phyloP scores from a whole-genome alignment of 2,888 invertebrate species.

The Mesodorylaimus sp. region DNA sequence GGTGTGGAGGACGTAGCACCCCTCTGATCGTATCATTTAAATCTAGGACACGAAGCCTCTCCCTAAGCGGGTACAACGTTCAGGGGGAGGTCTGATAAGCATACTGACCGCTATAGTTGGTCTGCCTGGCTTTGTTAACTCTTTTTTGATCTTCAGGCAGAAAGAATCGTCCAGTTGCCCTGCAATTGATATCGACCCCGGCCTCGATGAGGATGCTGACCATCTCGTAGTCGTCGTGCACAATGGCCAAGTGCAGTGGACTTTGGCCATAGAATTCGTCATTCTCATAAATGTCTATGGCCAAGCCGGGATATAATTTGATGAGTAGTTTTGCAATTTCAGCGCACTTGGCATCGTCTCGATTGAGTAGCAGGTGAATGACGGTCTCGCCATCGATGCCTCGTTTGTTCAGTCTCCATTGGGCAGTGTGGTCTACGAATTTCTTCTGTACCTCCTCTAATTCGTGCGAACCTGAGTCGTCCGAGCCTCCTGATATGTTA shows the following conservation, averaged over 20 bases:
- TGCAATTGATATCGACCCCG: slow-evolving; percentile 72
- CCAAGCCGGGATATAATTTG: slow-evolving; percentile 70
- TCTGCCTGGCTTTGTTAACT: slow-evolving; percentile 47
- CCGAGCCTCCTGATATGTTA: too few relatives aligned
- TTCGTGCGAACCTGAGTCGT: too few relatives aligned
- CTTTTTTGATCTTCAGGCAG: slow-evolving; percentile 79
- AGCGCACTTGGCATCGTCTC: slow-evolving; percentile 64
- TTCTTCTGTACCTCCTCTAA: not conserved
- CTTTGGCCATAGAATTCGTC: slow-evolving; percentile 71
- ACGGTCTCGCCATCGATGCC: slow-evolving; percentile 86
- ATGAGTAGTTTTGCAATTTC: slow-evolving; percentile 69
- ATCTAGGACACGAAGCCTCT: too few relatives aligned
- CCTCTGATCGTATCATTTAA: too few relatives aligned
- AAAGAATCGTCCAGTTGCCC: slow-evolving; percentile 86
- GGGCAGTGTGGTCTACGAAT: slow-evolving; percentile 45
- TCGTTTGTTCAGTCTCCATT: slow-evolving; percentile 91
- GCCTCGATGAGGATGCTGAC: slow-evolving; percentile 74
- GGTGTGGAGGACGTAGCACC: too few relatives aligned
- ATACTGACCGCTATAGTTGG: slow-evolving; percentile 60
- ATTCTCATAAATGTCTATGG: slow-evolving; percentile 83
- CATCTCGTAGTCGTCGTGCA: slow-evolving; percentile 82
- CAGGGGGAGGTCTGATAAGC: too few relatives aligned
- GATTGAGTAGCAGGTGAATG: slow-evolving; percentile 79
- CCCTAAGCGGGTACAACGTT: too few relatives aligned
- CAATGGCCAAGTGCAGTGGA: slow-evolving; percentile 82